Conservation (phyloP, 2,797 vertebrate species). For the Artibeus jamaicensis region DNA sequence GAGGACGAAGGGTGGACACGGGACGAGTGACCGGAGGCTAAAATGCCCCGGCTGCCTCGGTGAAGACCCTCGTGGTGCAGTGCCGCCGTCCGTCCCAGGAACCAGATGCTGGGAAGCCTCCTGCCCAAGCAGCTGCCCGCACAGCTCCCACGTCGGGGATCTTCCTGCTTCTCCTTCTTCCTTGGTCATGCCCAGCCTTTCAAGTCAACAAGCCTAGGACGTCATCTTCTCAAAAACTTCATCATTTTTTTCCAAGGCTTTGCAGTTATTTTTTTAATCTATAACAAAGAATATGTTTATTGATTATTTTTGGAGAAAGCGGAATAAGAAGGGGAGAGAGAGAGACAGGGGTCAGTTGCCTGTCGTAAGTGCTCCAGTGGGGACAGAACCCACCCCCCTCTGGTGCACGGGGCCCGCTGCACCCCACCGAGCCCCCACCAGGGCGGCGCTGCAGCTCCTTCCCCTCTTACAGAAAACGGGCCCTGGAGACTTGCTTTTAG, state of each 20-base stretch:
- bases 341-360: no score
- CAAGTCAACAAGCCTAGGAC: not conserved
- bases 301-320: no score
- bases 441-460: not conserved
- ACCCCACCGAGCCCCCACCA: no score
- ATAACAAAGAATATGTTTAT: no score
- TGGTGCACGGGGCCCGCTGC: no score
- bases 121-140: not conserved
- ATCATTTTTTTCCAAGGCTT: not conserved
- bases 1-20: not conserved
- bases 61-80: not conserved
- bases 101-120: not conserved
- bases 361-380: no score
- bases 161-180: not conserved
- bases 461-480: not conserved
- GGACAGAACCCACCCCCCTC: no score
- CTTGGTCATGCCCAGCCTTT: not conserved
- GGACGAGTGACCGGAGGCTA: not conserved
- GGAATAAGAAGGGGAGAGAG: no score
- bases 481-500: not conserved
- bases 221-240: not conserved
- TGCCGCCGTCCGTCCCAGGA: not conserved
- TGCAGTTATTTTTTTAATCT: no score
- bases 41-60: fast-evolving
- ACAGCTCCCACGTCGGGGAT: not conserved